Evolutionary conservation across 2,113 vertebrate genomes (phyloP).

Genomic region (Pitta sordida): DNA sequence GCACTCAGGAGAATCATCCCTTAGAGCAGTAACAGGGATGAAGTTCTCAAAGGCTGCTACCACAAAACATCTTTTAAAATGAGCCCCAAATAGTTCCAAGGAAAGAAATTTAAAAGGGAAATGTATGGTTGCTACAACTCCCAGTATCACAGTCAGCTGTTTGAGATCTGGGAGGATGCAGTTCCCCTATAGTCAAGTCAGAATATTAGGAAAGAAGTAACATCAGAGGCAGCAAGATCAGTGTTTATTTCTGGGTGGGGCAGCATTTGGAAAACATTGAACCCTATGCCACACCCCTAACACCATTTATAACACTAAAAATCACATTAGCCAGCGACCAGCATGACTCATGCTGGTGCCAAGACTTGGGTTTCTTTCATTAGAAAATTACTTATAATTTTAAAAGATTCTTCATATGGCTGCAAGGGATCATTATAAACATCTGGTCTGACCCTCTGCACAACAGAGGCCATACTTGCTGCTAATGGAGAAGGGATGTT

Average conservation of each 20-base stretch:
- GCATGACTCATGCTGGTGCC: background rate
- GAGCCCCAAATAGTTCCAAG: background rate
- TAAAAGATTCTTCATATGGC: conserved; percentile 13
- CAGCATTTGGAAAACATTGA: background rate
- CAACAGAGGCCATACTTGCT: conserved; percentile 28
- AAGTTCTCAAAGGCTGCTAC: background rate
- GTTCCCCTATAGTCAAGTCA: background rate
- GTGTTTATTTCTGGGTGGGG: background rate
- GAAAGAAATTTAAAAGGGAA: background rate
- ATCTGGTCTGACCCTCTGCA: conserved; percentile 42
- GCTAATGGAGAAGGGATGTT: conserved; percentile 46
- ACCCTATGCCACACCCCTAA: background rate
- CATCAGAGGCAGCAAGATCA: background rate
- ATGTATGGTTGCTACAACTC: background rate
- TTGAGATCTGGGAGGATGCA: background rate
- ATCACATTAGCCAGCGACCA: background rate
- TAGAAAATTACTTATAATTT: conserved; percentile 28
- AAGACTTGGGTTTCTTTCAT: background rate
- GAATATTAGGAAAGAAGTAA: background rate
- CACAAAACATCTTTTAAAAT: background rate
- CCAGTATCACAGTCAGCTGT: background rate
- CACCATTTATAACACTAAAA: background rate
- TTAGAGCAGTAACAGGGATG: background rate
- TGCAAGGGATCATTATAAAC: conserved; percentile 46
- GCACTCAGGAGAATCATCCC: background rate